These are phyloP conservation scores for Cheilosia soror DNA, from an alignment of 2,888 invertebrate species.

Conservation along the genomic window DNA sequence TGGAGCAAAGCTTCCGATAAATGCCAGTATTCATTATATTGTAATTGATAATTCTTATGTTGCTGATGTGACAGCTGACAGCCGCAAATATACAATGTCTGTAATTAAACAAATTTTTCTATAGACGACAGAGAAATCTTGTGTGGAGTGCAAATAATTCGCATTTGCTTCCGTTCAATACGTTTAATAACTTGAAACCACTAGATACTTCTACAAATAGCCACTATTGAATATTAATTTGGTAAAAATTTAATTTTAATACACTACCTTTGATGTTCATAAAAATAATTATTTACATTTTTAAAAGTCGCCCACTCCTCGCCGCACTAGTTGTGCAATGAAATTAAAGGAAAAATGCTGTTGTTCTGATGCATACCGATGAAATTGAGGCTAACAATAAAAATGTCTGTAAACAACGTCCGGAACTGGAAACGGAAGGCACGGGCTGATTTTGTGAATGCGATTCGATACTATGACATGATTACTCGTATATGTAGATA, in stretches of 20 bases:
- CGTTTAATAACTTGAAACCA: too few species aligned
- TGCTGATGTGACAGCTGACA: too few species aligned
- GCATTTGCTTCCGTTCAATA: too few species aligned
- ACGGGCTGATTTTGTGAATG: slow-evolving; percentile 34
- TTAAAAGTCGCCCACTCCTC: slow-evolving; percentile 14
- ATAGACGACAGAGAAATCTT: too few species aligned
- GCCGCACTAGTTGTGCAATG: slow-evolving; percentile 25
- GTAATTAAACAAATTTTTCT: too few species aligned
- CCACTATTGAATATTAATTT: background rate
- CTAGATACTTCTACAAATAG: background rate
- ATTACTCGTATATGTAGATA: background rate
- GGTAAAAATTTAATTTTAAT: background rate
- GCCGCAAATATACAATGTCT: too few species aligned
- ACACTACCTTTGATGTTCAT: background rate
- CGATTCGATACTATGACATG: slow-evolving; percentile 11
- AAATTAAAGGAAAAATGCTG: slow-evolving; percentile 38
- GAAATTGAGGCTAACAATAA: slow-evolving; percentile 24
- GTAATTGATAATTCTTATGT: too few species aligned
- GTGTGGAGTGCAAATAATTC: too few species aligned
- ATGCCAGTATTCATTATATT: too few species aligned
- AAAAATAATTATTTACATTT: slow-evolving; percentile 25
- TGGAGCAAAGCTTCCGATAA: too few species aligned
- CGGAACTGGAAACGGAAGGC: slow-evolving; percentile 41
- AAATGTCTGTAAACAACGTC: slow-evolving; percentile 32
- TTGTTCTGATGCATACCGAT: background rate